Conservation (phyloP, 2,113 vertebrate genomes). For the Ceuthmochares aereus region DNA sequence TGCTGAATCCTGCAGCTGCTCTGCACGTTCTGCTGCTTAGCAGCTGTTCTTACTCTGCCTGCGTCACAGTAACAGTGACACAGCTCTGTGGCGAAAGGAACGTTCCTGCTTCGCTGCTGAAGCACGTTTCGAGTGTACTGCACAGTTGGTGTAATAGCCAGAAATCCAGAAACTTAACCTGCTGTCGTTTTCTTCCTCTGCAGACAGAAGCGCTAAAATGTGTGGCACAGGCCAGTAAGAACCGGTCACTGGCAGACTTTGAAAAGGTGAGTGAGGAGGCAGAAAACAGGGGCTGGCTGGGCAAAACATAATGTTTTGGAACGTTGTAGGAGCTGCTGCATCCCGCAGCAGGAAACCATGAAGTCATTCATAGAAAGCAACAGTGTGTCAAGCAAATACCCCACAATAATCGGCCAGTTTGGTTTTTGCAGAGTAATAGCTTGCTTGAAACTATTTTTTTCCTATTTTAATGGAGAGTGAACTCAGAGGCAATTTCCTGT, state of each 20-base stretch:
- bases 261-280: slow-evolving; percentile 87
- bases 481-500: neutral
- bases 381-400: neutral
- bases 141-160: neutral
- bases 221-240: slow-evolving; percentile 97
- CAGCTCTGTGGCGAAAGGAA: neutral
- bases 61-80: neutral
- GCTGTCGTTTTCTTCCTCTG: neutral
- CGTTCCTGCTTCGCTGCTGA: neutral
- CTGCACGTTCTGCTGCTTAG: neutral
- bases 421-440: neutral
- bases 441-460: neutral
- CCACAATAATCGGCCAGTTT: fast-evolving
- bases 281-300: neutral
- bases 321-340: neutral
- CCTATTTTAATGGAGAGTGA: neutral
- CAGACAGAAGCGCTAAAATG: slow-evolving; percentile 98
- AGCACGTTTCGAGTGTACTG: neutral
- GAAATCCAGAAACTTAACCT: neutral
- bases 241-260: slow-evolving; percentile 98
- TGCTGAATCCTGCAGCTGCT: slow-evolving; percentile 3
- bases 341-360: neutral
- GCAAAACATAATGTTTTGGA: neutral
- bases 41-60: slow-evolving; percentile 4
- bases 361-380: neutral